Conservation (phyloP, 2,113 vertebrate species). For the Pelobates fuscus region DNA sequence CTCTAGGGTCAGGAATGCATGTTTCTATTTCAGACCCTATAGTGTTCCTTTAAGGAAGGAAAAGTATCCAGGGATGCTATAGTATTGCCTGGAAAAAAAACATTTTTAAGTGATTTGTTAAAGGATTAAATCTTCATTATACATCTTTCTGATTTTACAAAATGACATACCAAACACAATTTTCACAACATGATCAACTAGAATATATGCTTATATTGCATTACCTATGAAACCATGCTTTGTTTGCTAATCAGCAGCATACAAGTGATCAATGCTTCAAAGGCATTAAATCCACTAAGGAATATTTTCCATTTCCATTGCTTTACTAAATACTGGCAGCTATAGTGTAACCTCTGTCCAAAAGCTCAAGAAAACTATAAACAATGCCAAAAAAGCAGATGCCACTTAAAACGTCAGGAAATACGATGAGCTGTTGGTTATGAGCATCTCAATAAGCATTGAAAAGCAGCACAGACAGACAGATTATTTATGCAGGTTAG, state of each 20-base stretch:
- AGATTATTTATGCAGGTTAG: slow-evolving; percentile 18
- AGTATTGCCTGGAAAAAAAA: no score
- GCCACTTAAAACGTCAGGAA: slow-evolving; percentile 44
- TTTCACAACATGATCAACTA: no score
- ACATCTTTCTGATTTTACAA: no score
- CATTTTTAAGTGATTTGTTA: no score
- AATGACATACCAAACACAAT: no score
- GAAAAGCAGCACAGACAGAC: slow-evolving; percentile 23
- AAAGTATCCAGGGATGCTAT: no score
- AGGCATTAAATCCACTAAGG: slow-evolving; percentile 17
- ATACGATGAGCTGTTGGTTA: slow-evolving; percentile 22
- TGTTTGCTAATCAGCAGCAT: neutral
- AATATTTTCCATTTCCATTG: slow-evolving; percentile 9
- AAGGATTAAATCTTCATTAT: no score
- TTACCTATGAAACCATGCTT: neutral
- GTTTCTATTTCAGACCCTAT: no score
- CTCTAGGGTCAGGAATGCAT: no score
- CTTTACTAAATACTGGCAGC: slow-evolving; percentile 32
- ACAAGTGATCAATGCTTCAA: slow-evolving; percentile 18
- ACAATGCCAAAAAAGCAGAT: slow-evolving; percentile 44
- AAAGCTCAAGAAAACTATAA: slow-evolving; percentile 5
- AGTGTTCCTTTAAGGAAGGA: no score
- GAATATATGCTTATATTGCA: neutral
- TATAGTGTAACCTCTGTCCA: slow-evolving; percentile 9
- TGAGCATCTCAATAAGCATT: neutral